Base-by-base conservation (phyloP, 2,888 invertebrate species). In the Sesia bembeciformis region DNA sequence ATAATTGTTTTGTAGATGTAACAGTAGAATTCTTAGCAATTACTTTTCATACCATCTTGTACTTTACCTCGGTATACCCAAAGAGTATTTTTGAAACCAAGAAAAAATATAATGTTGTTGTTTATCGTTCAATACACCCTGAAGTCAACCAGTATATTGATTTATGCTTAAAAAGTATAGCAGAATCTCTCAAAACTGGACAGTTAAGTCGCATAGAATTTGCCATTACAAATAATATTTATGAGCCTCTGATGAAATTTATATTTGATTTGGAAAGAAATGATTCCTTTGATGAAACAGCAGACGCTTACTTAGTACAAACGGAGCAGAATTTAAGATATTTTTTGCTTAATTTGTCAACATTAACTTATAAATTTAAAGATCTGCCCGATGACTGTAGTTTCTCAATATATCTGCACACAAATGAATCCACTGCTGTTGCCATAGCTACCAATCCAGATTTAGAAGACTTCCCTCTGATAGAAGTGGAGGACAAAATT, bases 21-120 rank as follows among this genome's bases (percentile, higher is more conserved):
- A 75, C 92, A n/a, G 65, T 92, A 54, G 94, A 94, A 78, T 94
- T 94, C 72, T 72, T 94, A 40, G 91, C 92, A 67, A 90, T 93
- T 39, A 90, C 92, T 0, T 90, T 94, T 58, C 92, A 94, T 66
- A 91, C 84, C 55, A 91, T 94, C 55, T 68, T 94, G 4, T 92
- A 90, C 65, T 78, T 87, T 55, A 74, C 91, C 54, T 90, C 91
- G 61, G 74, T 94, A 50, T 94, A 94, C 73, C 94, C 94, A 1
- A 80, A 84, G 56, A 90, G 89, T 64, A 90, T 93, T 63, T 94
- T 93, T 72, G 88, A 87, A 57, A 83, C 81, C 7, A 91, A 90
- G 67, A 92, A 90, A 66, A 92, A 93, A 62, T 94, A 94, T 69
- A 92, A 91, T 52, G 81, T 91, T 4, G 88, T 90, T 3, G 90